Evolutionary conservation across 2,888 invertebrate genomes (phyloP).

Genomic region (Geophilus truncorum): DNA sequence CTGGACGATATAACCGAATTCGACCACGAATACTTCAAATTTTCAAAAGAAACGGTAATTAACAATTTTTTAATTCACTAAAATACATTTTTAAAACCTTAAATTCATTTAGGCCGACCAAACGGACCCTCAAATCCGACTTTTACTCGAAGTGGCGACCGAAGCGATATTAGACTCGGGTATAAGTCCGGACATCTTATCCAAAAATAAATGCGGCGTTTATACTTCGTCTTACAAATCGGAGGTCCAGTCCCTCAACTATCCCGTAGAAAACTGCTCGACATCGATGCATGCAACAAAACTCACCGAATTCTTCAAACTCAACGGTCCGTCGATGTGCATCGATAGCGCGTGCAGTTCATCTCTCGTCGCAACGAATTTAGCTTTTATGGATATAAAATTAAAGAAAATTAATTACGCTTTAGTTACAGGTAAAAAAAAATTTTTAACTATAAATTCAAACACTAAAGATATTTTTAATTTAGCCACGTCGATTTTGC

Average conservation of each 20-base stretch:
- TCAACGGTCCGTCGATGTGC: neutral
- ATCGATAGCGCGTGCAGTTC: neutral
- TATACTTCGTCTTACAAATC: neutral
- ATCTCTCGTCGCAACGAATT: neutral
- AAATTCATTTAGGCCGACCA: neutral
- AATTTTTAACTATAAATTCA: too few species aligned
- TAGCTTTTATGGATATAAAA: neutral
- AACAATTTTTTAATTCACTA: neutral
- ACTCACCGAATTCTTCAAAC: neutral
- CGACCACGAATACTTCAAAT: neutral
- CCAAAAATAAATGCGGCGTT: neutral
- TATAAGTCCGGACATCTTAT: neutral
- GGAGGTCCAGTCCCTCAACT: neutral
- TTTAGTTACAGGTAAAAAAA: neutral
- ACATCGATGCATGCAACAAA: neutral
- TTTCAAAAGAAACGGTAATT: neutral
- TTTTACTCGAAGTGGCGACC: conserved; percentile 3
- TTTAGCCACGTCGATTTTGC: neutral
- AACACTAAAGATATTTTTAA: too few species aligned
- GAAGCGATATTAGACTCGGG: neutral
- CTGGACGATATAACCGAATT: neutral
- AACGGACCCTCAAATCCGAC: neutral
- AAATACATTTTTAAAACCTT: neutral
- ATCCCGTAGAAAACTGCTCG: neutral
- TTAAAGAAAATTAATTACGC: neutral